Conservation (phyloP, 1,140 invertebrate species). For the Nasonia longicornis region DNA sequence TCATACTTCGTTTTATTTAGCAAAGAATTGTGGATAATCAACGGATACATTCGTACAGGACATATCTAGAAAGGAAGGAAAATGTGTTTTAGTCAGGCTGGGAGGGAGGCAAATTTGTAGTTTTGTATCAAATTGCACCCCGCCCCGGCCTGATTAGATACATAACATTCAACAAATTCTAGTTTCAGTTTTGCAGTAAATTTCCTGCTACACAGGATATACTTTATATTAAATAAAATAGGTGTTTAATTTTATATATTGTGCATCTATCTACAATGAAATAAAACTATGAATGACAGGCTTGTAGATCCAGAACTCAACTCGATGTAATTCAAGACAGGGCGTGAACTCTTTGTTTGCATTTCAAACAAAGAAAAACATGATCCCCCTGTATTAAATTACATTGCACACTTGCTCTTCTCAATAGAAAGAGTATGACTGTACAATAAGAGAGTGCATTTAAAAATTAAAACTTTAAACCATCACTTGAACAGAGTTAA, state of each 20-base stretch:
- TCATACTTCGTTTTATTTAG: too few species aligned
- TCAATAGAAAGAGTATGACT: constrained; percentile 16
- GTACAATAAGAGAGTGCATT: background rate
- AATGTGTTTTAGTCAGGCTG: constrained; percentile 54
- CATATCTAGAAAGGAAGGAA: background rate
- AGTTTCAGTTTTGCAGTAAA: background rate
- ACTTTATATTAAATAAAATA: background rate
- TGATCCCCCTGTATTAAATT: constrained; percentile 47
- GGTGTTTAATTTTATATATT: background rate
- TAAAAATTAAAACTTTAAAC: background rate
- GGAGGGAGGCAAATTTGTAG: constrained; percentile 64
- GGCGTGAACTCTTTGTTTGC: constrained; percentile 50
- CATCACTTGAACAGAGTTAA: too few species aligned
- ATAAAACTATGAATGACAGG: constrained; percentile 3
- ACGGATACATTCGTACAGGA: constrained; percentile 9
- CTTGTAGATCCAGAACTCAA: background rate
- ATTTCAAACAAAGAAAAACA: constrained; percentile 55
- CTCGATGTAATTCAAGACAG: constrained; percentile 32
- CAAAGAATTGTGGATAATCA: too few species aligned
- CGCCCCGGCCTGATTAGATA: constrained; percentile 62
- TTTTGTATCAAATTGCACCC: constrained; percentile 63
- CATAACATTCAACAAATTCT: constrained; percentile 42
- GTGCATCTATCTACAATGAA: constrained; percentile 6
- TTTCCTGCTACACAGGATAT: too few species aligned
- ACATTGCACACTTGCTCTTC: constrained; percentile 38